Conservation (phyloP, 2,888 invertebrate species). For the Dysmachus trigonus region DNA sequence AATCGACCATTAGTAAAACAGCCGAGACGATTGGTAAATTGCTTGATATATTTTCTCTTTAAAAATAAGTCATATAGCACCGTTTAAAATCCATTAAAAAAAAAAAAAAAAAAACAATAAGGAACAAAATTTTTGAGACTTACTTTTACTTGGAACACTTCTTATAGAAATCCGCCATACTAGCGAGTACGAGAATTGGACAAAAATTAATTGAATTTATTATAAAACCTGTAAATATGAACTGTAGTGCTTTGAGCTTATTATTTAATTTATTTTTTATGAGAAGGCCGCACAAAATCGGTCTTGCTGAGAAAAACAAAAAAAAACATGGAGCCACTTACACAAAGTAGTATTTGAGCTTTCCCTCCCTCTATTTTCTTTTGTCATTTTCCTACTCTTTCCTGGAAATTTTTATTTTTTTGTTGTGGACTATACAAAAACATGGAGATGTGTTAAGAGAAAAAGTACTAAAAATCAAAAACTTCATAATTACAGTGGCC, state of each 20-base stretch:
- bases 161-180: conserved; percentile 63
- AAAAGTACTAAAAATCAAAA: conserved; percentile 51
- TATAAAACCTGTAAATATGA: conserved; percentile 54
- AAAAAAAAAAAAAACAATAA: conserved; percentile 51
- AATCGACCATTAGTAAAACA: conserved; percentile 92
- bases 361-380: conserved; percentile 8
- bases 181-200: conserved; percentile 40
- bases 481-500: conserved; percentile 76
- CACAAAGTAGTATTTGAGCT: conserved; percentile 45
- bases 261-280: conserved; percentile 27
- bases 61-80: conserved; percentile 39
- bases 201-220: conserved; percentile 64
- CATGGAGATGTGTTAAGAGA: conserved; percentile 49
- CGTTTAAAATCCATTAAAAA: conserved; percentile 27
- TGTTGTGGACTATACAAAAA: background rate
- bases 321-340: background rate
- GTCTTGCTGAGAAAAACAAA: background rate
- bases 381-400: background rate
- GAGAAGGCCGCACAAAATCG: background rate
- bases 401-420: background rate
- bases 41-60: conserved; percentile 45
- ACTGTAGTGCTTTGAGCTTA: conserved; percentile 4
- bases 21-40: conserved; percentile 85
- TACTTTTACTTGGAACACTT: conserved; percentile 49
- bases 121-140: conserved; percentile 59